Evolutionary conservation across 2,888 invertebrate species (phyloP), one percentile per base, ranked within the genome.

Genomic region (Diachrysia chrysitis): DNA sequence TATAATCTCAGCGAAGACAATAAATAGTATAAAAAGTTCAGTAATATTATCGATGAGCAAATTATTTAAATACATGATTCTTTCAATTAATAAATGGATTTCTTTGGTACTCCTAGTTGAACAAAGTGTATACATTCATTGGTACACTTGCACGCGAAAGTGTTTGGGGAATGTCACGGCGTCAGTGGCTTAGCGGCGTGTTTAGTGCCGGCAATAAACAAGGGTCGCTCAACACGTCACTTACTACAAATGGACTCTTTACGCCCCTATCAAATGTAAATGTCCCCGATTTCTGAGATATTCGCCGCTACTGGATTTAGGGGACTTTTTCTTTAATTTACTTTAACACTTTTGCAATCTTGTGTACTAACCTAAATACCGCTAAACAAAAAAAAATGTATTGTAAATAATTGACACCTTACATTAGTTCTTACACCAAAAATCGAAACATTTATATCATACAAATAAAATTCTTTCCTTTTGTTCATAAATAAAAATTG

Each of bases 161-260:
- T 69, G 58, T 69, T 78, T 35, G 35, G 35, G 62, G 63, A 79
- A 71, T 69, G 70, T 75, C 67, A 62, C 71, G 72, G 77, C 70
- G 83, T 71, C 82, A 78, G 75, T 78, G 84, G 85, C 89, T 88
- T 87, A 89, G 86, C 83, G 85, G 82, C 85, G 79, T 87, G 90
- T 88, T 91, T 91, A 92, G 89, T 90, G 87, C 83, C 84, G 70
- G 78, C 88, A 88, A 92, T 93, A 92, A 92, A 92, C 89, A 92
- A 88, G 85, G 79, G 83, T 79, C 87, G 84, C 87, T 85, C 86
- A 85, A 87, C 87, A 88, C 85, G 89, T 88, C 92, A 89, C 87
- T 86, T 81, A 84, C 83, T 89, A 90, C 89, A 91, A 92, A 92
- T 90, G 84, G 87, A 89, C 87, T 87, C 88, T 90, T 90, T 90